A percentile compares a stretch with the other conserved stretches of the same genome.
phyloP scores from a whole-genome alignment of 2,888 invertebrate genomes.

The Reticulitermes lucifugus region DNA sequence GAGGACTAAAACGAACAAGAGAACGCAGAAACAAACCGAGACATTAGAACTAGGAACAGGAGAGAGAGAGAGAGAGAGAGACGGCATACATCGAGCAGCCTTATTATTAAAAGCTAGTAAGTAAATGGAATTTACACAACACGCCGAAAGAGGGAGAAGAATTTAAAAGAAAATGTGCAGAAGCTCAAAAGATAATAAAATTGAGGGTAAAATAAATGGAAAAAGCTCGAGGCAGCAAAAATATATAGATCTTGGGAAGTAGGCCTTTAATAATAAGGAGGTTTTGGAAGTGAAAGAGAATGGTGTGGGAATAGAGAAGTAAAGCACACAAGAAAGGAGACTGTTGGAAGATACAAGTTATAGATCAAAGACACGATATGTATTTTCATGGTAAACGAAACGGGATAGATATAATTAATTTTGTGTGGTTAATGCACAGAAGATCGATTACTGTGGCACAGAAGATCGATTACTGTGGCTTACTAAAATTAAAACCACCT shows the following conservation, averaged over 20 bases:
- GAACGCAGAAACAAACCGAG: background rate
- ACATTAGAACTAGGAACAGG: background rate
- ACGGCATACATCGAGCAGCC: background rate
- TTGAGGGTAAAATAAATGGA: too few species aligned
- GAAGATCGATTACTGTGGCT: too few species aligned
- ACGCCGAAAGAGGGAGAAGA: background rate
- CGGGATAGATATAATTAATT: too few species aligned
- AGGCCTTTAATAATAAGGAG: too few species aligned
- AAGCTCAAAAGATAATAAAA: background rate
- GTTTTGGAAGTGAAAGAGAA: background rate
- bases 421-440: too few species aligned
- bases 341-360: background rate
- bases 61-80: background rate
- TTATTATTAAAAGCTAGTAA: slow-evolving; percentile 1
- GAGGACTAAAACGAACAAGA: slow-evolving; percentile 2
- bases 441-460: too few species aligned
- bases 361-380: background rate
- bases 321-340: background rate
- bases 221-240: background rate
- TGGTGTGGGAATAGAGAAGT: background rate
- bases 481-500: too few species aligned
- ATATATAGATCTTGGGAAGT: too few species aligned
- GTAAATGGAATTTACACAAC: slow-evolving; percentile 10
- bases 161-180: background rate
- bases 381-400: too few species aligned